These are phyloP conservation scores for Syngnathus scovelli DNA, from an alignment of 2,113 vertebrate genomes.

Conservation along the genomic window DNA sequence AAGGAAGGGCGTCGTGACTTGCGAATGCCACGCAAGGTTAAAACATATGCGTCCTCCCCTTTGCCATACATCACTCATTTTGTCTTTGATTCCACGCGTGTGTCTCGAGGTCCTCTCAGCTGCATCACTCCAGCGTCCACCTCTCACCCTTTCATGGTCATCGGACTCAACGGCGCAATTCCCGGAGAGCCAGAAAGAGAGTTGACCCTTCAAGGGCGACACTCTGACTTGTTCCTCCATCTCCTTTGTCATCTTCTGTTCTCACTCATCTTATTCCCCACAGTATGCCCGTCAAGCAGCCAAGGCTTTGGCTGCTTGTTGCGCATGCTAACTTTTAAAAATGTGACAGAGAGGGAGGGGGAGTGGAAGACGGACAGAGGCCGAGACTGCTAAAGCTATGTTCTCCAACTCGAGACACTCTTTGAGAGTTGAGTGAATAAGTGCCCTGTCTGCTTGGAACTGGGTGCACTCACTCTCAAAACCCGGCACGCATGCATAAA, in stretches of 20 bases:
- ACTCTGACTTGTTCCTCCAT: constrained; percentile 43
- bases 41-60: constrained; percentile 29
- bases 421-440: constrained; percentile 68
- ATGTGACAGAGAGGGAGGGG: constrained; percentile 26
- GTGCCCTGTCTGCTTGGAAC: constrained; percentile 67
- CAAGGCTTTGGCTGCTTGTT: constrained; percentile 61
- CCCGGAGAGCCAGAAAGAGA: constrained; percentile 46
- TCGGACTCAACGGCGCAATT: constrained; percentile 54
- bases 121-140: constrained; percentile 18
- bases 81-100: constrained; percentile 19
- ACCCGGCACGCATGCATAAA: constrained; percentile 67
- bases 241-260: constrained; percentile 46
- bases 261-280: constrained; percentile 59
- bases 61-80: constrained; percentile 18
- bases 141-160: constrained; percentile 46
- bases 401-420: constrained; percentile 56
- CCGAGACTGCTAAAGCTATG: constrained; percentile 43
- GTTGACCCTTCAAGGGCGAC: constrained; percentile 55
- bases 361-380: constrained; percentile 49
- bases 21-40: constrained; percentile 61
- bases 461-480: constrained; percentile 68
- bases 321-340: constrained; percentile 57
- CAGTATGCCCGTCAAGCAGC: constrained; percentile 63
- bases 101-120: constrained; percentile 22
- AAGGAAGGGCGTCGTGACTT: constrained; percentile 49